Evolutionary conservation across 2,797 vertebrate genomes (phyloP).

Genomic region (Acrocephalus scirpaceus): DNA sequence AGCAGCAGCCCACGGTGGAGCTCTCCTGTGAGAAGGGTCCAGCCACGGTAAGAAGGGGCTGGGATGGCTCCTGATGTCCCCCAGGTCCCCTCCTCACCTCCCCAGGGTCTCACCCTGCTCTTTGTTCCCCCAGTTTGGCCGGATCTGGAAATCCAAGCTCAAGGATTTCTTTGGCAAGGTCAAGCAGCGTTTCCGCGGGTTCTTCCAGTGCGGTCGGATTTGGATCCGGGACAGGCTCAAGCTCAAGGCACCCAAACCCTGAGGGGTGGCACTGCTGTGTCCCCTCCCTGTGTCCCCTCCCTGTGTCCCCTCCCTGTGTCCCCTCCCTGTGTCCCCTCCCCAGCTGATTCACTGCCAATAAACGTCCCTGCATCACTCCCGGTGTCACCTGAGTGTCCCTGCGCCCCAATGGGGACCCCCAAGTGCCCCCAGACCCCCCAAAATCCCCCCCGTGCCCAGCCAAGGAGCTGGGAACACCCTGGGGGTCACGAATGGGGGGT

Average conservation of each 20-base stretch:
- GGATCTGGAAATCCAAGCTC: accelerated
- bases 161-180: not conserved
- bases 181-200: not conserved
- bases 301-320: not conserved
- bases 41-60: accelerated
- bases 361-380: not conserved
- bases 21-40: not conserved
- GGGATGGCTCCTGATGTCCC: not conserved
- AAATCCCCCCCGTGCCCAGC: not conserved
- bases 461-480: not conserved
- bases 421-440: accelerated
- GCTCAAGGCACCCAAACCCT: not conserved
- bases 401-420: accelerated
- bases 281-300: not conserved
- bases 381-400: not conserved
- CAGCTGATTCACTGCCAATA: not conserved
- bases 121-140: not conserved
- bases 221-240: not conserved
- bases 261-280: not conserved
- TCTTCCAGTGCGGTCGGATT: not conserved
- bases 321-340: not conserved
- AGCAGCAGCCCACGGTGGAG: not conserved
- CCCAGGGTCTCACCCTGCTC: accelerated
- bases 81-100: too few species aligned
- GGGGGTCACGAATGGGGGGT: not conserved